These are phyloP conservation scores for Tromatobia lineatoria DNA, from an alignment of 2,888 invertebrate species.

Conservation along the genomic window DNA sequence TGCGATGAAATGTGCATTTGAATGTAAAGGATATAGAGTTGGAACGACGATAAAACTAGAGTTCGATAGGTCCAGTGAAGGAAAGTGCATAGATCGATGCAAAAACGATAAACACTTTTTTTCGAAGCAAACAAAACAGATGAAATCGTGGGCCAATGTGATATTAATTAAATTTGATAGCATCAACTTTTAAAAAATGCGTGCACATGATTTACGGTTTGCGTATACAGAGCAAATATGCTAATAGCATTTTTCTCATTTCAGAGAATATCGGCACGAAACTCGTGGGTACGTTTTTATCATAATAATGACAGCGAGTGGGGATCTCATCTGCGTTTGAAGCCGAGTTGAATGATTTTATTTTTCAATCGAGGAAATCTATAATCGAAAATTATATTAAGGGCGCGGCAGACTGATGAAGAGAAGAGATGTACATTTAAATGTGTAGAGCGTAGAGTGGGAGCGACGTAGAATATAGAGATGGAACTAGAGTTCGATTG, in stretches of 20 bases:
- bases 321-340: background rate
- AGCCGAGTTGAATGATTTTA: background rate
- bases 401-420: background rate
- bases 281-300: constrained; percentile 19
- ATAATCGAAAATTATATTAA: constrained; percentile 18
- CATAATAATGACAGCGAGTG: background rate
- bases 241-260: constrained; percentile 60
- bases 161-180: no score
- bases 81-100: no score
- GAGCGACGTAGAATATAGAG: background rate
- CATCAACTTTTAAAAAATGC: no score
- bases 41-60: background rate
- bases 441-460: background rate
- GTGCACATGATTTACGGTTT: constrained; percentile 54
- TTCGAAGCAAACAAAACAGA: no score
- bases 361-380: constrained; percentile 2
- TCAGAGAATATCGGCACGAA: background rate
- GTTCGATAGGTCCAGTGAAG: background rate
- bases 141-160: no score
- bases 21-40: background rate
- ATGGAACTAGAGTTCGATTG: background rate
- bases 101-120: no score
- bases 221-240: constrained; percentile 74
- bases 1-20: constrained; percentile 21
- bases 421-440: constrained; percentile 22